Conservation (phyloP, 2,888 invertebrate species). For the Gisinianus flammeolus region DNA sequence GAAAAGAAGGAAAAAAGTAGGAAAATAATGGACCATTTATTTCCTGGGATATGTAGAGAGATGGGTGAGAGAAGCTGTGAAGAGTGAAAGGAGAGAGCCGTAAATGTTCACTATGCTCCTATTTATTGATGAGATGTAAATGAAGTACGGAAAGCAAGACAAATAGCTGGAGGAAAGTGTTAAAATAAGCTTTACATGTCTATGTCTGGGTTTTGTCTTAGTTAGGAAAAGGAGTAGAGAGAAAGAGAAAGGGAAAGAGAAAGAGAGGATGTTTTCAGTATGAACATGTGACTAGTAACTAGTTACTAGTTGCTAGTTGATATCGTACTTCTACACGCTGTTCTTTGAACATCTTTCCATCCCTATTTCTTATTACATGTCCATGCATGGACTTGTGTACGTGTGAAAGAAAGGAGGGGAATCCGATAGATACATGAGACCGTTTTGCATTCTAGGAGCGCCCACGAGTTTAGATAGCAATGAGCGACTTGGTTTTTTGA, state of each 20-base stretch:
- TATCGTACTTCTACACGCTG: too few species aligned
- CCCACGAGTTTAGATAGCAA: not conserved
- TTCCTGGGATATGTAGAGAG: not conserved
- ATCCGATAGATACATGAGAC: too few species aligned
- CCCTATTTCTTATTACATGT: too few species aligned
- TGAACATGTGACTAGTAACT: not conserved
- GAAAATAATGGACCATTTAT: too few species aligned
- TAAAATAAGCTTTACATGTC: not conserved
- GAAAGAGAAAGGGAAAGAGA: not conserved
- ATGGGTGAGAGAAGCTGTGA: not conserved
- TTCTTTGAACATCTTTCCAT: not conserved
- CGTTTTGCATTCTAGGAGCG: too few species aligned
- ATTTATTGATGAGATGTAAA: not conserved
- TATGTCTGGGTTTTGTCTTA: not conserved
- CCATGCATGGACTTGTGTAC: not conserved
- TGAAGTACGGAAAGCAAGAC: not conserved
- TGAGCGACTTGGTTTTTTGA: not conserved
- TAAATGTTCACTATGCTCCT: not conserved
- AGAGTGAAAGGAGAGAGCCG: not conserved
- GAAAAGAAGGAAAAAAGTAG: too few species aligned
- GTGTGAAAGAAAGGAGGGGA: too few species aligned
- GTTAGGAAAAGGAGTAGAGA: not conserved
- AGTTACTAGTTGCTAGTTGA: too few species aligned
- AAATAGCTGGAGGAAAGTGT: not conserved
- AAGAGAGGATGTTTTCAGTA: not conserved